Evolutionary conservation across 2,888 invertebrate genomes (phyloP), one percentile per base, ranked within the genome.

Genomic region (Endotricha flammealis): DNA sequence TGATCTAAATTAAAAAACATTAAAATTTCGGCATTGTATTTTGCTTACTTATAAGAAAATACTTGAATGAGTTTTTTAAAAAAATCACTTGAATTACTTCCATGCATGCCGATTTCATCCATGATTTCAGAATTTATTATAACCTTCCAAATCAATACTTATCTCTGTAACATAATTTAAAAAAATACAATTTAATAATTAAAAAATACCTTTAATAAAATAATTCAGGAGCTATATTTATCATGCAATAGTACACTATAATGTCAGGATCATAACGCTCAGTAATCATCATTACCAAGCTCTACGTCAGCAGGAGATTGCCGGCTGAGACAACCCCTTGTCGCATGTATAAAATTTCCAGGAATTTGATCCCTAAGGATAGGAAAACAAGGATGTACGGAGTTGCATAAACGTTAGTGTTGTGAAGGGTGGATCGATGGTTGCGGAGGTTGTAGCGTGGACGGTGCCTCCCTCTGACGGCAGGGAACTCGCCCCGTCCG

Each of bases 371-470:
- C 58, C 48, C 45, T 78, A 59, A 46, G 16, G n/a, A 29, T 6
- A 2, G 1, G 25, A 46, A 12, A 39, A 30, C 40, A 47, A 64
- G 64, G 57, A 50, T 51, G 44, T 30, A 39, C 42, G 25, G 29
- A 28, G 39, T 32, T 41, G 36, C 42, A 46, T 36, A 38, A 45
- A 37, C 41, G 48, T 20, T 20, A 46, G 43, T 42, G 37, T 41
- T 39, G 36, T 42, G 55, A 52, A 64, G 73, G 72, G 72, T 71
- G 76, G 82, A 82, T 82, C 82, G 82, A 83, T 83, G 76, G 60
- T 50, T 44, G 57, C 48, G 64, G 60, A 49, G 59, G 53, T 42
- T 41, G 52, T 41, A 29, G 22, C 11, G 17, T 0, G 44, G 14
- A 42, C 28, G 57, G 50, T 52, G 51, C 61, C 64, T 70, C 63